Conservation (phyloP, 2,888 invertebrate genomes). For the Machimus atricapillus region DNA sequence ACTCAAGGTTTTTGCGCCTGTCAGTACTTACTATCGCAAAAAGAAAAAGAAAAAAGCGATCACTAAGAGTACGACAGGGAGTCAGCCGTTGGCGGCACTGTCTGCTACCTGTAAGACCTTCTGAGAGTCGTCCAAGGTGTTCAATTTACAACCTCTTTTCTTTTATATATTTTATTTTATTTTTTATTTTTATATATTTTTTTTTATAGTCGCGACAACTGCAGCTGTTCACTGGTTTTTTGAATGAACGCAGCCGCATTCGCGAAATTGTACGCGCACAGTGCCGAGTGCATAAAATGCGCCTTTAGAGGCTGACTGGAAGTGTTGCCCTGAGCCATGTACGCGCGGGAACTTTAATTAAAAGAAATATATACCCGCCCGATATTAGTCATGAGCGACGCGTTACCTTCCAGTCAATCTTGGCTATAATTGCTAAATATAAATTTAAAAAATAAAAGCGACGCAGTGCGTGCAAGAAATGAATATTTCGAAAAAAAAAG, state of each 20-base stretch:
- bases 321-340: neutral
- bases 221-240: neutral
- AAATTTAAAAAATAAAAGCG: neutral
- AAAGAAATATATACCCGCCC: neutral
- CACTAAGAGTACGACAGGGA: neutral
- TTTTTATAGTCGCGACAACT: neutral
- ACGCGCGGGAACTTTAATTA: neutral
- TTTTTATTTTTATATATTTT: neutral
- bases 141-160: neutral
- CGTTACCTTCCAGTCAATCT: neutral
- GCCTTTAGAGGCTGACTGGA: neutral
- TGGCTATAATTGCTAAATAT: neutral
- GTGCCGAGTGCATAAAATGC: neutral
- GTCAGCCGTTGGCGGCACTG: neutral
- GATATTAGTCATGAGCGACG: constrained; percentile 5
- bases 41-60: neutral
- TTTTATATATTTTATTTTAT: neutral
- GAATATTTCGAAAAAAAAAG: neutral
- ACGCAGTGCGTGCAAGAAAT: neutral
- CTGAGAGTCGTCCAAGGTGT: constrained; percentile 21
- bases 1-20: neutral
- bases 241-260: constrained; percentile 4
- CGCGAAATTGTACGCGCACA: neutral
- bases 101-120: neutral
- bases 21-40: neutral